These are phyloP conservation scores for Todus mexicanus DNA, from an alignment of 2,797 vertebrate species.

Conservation along the genomic window DNA sequence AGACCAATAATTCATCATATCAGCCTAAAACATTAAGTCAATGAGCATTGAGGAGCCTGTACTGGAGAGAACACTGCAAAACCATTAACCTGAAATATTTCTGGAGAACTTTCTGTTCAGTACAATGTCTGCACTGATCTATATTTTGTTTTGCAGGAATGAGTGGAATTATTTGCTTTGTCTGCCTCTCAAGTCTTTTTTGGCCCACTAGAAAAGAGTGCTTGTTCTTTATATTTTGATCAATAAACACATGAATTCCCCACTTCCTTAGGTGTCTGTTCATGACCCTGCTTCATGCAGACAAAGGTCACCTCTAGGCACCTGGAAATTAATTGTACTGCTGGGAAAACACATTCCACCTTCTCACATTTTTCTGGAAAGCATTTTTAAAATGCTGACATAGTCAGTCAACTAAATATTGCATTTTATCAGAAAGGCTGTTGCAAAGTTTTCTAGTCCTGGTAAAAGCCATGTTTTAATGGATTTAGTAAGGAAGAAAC, in stretches of 20 bases:
- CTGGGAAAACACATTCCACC: neutral
- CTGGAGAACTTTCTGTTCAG: slow-evolving; percentile 26
- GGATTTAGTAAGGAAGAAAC: slow-evolving; percentile 17
- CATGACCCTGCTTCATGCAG: neutral
- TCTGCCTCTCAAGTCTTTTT: neutral
- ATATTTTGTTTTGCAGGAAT: slow-evolving; percentile 38
- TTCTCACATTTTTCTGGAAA: neutral
- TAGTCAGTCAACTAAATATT: slow-evolving; percentile 6
- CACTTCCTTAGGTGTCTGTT: neutral
- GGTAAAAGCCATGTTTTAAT: neutral
- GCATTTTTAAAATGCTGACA: neutral
- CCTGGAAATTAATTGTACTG: neutral
- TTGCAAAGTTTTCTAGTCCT: neutral
- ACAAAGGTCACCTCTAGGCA: neutral
- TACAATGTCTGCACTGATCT: slow-evolving; percentile 15
- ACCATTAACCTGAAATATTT: slow-evolving; percentile 36
- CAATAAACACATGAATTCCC: neutral
- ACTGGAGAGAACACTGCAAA: neutral
- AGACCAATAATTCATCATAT: neutral
- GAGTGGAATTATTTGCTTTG: slow-evolving; percentile 61
- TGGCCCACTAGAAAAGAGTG: neutral
- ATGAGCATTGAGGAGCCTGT: neutral
- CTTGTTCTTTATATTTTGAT: neutral
- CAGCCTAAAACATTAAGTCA: neutral
- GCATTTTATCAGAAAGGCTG: neutral